Evolutionary conservation across 2,797 vertebrate species (phyloP), one percentile per base, ranked within the genome.

Genomic region (Enteromius anoplus): DNA sequence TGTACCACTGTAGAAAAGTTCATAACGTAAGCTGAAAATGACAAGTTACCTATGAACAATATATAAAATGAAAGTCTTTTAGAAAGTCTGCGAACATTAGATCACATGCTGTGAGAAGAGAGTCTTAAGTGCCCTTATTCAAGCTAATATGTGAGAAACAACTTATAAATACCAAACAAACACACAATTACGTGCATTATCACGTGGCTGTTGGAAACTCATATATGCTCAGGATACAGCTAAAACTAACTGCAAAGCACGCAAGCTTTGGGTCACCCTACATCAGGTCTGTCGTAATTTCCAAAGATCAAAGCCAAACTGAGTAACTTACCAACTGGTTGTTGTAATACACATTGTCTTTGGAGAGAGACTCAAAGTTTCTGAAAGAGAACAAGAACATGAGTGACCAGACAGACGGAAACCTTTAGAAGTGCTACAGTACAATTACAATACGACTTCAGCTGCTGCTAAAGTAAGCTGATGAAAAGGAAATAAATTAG

Each of bases 261-360:
- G 0, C 5, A 58, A 51, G 60, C 29, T 23, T 17, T 53, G 32
- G 17, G 70, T 75, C n/a, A 75, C 2, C 9, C 10, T 12, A 55
- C 14, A 42, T 62, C 55, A 21, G 12, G n/a, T 45, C n/a, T 80
- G 9, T n/a, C 4, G 0, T 45, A 6, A 21, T 64, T 81, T 73
- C 69, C 69, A 8, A 37, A 11, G 2, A 65, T 34, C 45, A 73
- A 49, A 29, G 42, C 21, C 69, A 73, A 65, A 65, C 37, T 12
- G 1, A 37, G 29, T 3, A 78, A 89, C 93, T 97, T 93, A 99
- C 98, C 97, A 99, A 81, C 19, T 95, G 92, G 91, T 99, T 99
- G 94, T 99, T 99, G 89, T 98, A 95, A 0, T 96, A 98, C 88
- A 99, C 89, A 55, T 99, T 95, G 92, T 98, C 97, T 90, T 97